phyloP scores from a whole-genome alignment of 2,113 vertebrate species.

The Saiga tatarica region DNA sequence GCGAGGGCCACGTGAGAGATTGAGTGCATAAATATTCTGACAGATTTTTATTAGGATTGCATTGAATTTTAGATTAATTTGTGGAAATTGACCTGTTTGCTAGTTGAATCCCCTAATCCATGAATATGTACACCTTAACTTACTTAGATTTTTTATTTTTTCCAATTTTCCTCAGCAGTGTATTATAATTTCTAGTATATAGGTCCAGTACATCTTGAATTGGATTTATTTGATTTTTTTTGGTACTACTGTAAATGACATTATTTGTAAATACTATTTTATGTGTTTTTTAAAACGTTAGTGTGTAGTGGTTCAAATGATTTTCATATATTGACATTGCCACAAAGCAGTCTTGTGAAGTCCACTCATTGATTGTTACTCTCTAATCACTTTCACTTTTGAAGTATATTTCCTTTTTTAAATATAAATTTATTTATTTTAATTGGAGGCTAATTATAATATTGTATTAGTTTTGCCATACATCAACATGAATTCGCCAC shows the following conservation, averaged over 20 bases:
- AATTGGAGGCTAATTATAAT: no score
- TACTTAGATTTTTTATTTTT: background rate
- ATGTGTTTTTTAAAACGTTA: background rate
- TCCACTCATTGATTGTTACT: background rate
- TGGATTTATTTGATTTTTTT: background rate
- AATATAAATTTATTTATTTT: no score
- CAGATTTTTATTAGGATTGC: background rate
- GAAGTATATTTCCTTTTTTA: background rate
- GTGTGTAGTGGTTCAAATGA: background rate
- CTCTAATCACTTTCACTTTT: background rate
- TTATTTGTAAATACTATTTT: background rate
- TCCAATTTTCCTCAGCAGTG: background rate
- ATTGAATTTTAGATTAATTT: background rate
- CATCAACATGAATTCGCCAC: no score
- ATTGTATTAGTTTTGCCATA: no score
- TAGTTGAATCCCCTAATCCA: background rate
- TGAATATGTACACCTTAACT: background rate
- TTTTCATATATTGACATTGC: background rate
- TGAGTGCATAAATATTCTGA: background rate
- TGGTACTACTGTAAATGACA: background rate
- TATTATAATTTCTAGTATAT: background rate
- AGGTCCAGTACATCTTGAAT: background rate
- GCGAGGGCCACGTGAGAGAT: background rate
- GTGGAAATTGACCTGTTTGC: background rate
- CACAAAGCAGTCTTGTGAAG: background rate